Evolutionary conservation across 2,113 vertebrate species (phyloP).

Genomic region (Pao palembangensis): DNA sequence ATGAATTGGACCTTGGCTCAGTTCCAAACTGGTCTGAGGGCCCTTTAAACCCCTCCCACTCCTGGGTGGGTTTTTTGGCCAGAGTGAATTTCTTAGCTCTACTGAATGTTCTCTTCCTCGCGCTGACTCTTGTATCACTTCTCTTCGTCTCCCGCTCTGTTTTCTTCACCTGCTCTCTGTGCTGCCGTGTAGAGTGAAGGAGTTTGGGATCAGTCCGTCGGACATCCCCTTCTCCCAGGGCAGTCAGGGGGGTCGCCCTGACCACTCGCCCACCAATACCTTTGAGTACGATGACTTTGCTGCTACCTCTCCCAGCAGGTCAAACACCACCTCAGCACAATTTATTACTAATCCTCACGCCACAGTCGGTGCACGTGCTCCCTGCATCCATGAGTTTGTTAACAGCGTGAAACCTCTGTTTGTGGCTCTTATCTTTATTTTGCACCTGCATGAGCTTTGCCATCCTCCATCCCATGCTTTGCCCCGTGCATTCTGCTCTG

Average conservation of each 20-base stretch:
- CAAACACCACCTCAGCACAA: conserved; percentile 63
- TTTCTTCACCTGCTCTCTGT: conserved; percentile 46
- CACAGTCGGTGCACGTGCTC: conserved; percentile 38
- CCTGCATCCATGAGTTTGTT: not conserved
- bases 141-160: conserved; percentile 48
- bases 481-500: conserved; percentile 1
- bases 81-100: not conserved
- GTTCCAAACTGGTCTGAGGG: not conserved
- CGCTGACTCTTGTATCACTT: conserved; percentile 51
- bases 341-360: conserved; percentile 20
- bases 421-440: not conserved
- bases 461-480: conserved; percentile 14
- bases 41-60: not conserved
- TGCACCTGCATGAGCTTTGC: conserved; percentile 32
- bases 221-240: conserved; percentile 99
- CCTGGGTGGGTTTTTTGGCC: conserved; percentile 1
- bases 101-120: conserved; percentile 6
- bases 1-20: not conserved
- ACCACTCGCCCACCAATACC: conserved; percentile 92
- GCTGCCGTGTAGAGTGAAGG: conserved; percentile 91
- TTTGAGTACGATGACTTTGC: conserved; percentile 94
- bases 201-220: conserved; percentile 99
- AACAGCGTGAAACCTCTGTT: not conserved
- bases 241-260: conserved; percentile 88
- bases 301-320: conserved; percentile 90